These are phyloP conservation scores for Nanorana parkeri DNA, from an alignment of 2,113 vertebrate genomes.

Conservation along the genomic window DNA sequence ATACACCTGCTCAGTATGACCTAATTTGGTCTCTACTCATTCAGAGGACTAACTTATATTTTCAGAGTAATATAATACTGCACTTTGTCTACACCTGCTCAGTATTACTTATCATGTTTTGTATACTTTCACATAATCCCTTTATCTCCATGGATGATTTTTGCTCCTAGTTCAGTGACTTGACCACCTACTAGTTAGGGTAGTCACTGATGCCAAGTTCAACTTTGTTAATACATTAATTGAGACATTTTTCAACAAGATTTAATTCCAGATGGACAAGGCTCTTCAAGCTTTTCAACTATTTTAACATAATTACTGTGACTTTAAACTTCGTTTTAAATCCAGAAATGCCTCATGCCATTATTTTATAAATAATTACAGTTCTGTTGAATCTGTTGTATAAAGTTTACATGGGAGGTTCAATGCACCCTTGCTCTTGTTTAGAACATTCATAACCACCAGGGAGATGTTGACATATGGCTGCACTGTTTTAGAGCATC, in stretches of 20 bases:
- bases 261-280: slow-evolving; percentile 8
- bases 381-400: slow-evolving; percentile 98
- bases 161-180: too few species aligned
- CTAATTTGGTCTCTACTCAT: too few species aligned
- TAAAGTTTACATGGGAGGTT: slow-evolving; percentile 99
- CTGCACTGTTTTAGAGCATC: slow-evolving; percentile 88
- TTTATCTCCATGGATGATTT: too few species aligned
- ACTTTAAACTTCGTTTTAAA: slow-evolving; percentile 81
- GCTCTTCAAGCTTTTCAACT: slow-evolving; percentile 66
- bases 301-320: slow-evolving; percentile 75
- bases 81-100: too few species aligned
- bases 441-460: slow-evolving; percentile 97
- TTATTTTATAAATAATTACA: slow-evolving; percentile 99
- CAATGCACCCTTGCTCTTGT: slow-evolving; percentile 98
- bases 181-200: too few species aligned
- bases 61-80: too few species aligned
- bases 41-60: too few species aligned
- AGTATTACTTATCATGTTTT: too few species aligned
- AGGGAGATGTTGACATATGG: slow-evolving; percentile 98
- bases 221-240: too few species aligned
- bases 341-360: slow-evolving; percentile 90
- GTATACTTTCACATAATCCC: too few species aligned
- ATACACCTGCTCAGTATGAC: too few species aligned
- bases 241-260: background rate
- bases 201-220: too few species aligned